Evolutionary conservation across 23 tunicate genomes (phyloP).

Genomic region (Diplosoma virens): DNA sequence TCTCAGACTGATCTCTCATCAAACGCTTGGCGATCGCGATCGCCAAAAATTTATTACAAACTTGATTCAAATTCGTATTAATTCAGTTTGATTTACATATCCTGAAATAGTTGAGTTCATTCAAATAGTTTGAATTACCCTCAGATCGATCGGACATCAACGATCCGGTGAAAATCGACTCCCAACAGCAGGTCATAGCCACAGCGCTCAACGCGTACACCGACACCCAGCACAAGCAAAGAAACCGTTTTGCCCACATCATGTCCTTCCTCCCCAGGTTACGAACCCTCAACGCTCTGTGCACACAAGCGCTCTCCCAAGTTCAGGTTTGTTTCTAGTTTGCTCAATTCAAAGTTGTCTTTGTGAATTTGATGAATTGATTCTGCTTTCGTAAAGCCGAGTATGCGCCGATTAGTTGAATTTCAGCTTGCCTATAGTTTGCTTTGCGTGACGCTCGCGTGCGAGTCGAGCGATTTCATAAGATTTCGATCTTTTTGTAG

Average conservation of each 20-base stretch:
- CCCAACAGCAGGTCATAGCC: slow-evolving; percentile 56
- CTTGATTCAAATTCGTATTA: no score
- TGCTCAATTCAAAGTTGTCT: no score
- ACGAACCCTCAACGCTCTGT: slow-evolving; percentile 66
- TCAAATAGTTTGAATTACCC: background rate
- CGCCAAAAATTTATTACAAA: no score
- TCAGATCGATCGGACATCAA: slow-evolving; percentile 64
- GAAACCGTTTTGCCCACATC: slow-evolving; percentile 61
- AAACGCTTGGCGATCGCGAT: no score
- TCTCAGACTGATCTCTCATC: no score
- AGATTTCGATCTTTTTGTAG: no score
- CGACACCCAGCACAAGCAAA: slow-evolving; percentile 38
- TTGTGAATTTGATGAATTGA: no score
- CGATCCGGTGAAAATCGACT: slow-evolving; percentile 28
- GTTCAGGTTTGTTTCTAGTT: slow-evolving; percentile 46
- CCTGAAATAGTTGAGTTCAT: background rate
- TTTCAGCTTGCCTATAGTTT: no score
- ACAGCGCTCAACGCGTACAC: slow-evolving; percentile 69
- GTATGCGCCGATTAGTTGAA: no score
- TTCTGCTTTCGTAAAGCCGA: no score
- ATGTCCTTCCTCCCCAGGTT: slow-evolving; percentile 70
- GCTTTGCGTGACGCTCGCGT: no score
- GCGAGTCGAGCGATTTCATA: no score
- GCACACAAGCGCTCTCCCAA: slow-evolving; percentile 52
- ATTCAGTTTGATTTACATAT: background rate